Percentiles rank a stretch among this genome's conserved stretches.
Evolutionary conservation across 2,888 invertebrate genomes (phyloP).

Genomic region (Micropterix aruncella): DNA sequence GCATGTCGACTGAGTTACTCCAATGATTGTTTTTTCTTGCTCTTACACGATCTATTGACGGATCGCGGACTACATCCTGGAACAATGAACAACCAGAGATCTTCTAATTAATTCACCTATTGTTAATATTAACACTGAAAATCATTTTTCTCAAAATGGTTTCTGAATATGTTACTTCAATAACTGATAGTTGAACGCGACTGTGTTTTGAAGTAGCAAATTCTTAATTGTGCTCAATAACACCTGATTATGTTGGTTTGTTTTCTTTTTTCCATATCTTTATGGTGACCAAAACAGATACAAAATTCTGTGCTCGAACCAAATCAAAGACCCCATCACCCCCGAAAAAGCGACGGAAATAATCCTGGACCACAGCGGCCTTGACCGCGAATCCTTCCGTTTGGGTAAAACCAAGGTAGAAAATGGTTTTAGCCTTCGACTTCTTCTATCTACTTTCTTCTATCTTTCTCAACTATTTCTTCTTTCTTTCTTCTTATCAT

Average conservation of each 20-base stretch:
- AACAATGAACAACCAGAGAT: no score
- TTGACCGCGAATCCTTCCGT: conserved; percentile 89
- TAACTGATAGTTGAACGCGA: no score
- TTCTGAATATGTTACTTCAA: no score
- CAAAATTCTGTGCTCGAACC: conserved; percentile 97
- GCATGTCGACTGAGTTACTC: conserved; percentile 54
- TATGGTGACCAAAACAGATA: conserved; percentile 87
- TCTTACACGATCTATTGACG: not conserved
- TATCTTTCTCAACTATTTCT: no score
- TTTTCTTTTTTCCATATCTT: no score
- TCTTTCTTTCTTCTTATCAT: conserved; percentile 1
- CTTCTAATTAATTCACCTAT: no score
- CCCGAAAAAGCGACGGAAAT: conserved; percentile 67
- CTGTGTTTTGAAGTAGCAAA: no score
- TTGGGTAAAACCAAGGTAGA: conserved; percentile 93
- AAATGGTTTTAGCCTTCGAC: conserved; percentile 10
- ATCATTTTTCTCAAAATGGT: no score
- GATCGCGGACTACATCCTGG: no score
- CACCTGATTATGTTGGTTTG: no score
- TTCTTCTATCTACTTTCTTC: conserved; percentile 2
- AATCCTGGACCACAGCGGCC: conserved; percentile 69
- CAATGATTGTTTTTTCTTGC: not conserved
- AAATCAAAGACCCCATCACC: conserved; percentile 56
- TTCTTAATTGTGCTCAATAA: no score
- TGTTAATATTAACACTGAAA: no score